Conservation (phyloP, 1,140 invertebrate species). For the Solenopsis invicta region DNA sequence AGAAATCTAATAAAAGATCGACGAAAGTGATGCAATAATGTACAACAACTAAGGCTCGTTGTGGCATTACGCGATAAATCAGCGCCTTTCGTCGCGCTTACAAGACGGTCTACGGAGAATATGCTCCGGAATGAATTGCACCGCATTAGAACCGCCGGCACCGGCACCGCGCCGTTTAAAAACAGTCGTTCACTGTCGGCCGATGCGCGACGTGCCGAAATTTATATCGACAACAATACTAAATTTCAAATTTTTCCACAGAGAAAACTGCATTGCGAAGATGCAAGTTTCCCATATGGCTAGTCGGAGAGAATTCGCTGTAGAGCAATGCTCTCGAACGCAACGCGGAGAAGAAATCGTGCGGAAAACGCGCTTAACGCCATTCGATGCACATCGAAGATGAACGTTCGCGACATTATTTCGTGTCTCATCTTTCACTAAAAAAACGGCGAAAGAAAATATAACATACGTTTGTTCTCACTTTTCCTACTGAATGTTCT, state of each 20-base stretch:
- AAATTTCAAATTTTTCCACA: slow-evolving; percentile 35
- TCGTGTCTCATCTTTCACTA: neutral
- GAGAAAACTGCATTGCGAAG: slow-evolving; percentile 17
- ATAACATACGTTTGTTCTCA: neutral
- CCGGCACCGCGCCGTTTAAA: no score
- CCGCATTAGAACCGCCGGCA: slow-evolving; percentile 15
- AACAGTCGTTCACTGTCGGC: neutral
- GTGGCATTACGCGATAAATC: slow-evolving; percentile 63
- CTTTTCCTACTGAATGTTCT: neutral
- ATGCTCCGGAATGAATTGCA: slow-evolving; percentile 8
- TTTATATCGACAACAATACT: slow-evolving; percentile 27
- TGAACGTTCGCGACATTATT: neutral
- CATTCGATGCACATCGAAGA: neutral
- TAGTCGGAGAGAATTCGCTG: slow-evolving; percentile 27
- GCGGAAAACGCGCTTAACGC: slow-evolving; percentile 19
- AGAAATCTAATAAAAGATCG: slow-evolving; percentile 11
- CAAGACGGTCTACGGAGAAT: slow-evolving; percentile 18
- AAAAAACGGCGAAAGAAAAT: neutral
- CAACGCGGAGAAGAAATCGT: neutral
- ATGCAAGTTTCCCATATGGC: neutral
- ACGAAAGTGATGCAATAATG: slow-evolving; percentile 57
- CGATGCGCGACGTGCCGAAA: neutral
- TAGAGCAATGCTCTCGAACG: slow-evolving; percentile 28
- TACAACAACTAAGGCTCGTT: slow-evolving; percentile 70
- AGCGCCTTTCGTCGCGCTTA: slow-evolving; percentile 52